Evolutionary conservation across 2,113 vertebrate species (phyloP).

Genomic region (Xyliphius kryptos): DNA sequence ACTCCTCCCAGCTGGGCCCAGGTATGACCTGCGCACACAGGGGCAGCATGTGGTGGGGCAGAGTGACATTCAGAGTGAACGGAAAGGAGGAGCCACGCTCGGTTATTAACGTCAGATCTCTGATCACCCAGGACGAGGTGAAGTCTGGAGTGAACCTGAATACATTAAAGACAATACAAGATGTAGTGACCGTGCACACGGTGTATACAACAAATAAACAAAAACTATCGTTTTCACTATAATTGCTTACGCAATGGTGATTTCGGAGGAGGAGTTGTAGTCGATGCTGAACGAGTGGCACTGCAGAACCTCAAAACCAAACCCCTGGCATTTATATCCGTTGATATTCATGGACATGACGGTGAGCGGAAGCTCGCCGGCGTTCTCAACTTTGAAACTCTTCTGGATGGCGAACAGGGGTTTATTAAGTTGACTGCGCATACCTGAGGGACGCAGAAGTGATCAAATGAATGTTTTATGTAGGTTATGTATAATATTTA

Average conservation of each 20-base stretch:
- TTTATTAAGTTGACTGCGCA: conserved; percentile 76
- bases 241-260: conserved; percentile 84
- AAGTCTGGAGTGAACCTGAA: conserved; percentile 94
- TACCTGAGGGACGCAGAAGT: conserved; percentile 60
- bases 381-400: conserved; percentile 94
- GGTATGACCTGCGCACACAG: conserved; percentile 92
- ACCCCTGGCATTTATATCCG: conserved; percentile 92
- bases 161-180: neutral
- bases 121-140: conserved; percentile 94
- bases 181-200: too few species aligned
- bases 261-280: conserved; percentile 83
- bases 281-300: conserved; percentile 80
- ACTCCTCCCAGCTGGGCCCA: conserved; percentile 94
- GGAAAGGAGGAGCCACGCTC: conserved; percentile 78
- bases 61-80: conserved; percentile 91
- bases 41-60: conserved; percentile 90
- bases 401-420: conserved; percentile 84
- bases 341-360: conserved; percentile 93
- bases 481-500: too few species aligned
- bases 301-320: conserved; percentile 92
- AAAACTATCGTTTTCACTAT: too few species aligned
- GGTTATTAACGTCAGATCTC: conserved; percentile 84
- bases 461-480: neutral
- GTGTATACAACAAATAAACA: too few species aligned
- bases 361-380: conserved; percentile 85